A percentile compares a stretch with the other conserved stretches of the same genome.
phyloP scores from a whole-genome alignment of 2,113 vertebrate genomes.

The Otis tarda region DNA sequence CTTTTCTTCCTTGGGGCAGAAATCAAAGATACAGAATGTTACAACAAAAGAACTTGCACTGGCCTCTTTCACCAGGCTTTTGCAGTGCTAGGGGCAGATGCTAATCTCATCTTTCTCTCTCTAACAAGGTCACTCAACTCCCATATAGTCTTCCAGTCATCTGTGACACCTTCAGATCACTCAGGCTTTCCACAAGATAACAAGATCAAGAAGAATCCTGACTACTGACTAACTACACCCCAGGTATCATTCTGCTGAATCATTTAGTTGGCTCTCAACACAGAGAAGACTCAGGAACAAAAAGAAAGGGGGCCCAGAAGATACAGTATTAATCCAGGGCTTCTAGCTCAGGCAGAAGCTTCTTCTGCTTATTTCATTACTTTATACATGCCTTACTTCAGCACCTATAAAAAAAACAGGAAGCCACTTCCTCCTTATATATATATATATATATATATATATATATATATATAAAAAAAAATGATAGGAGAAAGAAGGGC shows the following conservation, averaged over 20 bases:
- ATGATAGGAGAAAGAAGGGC: not conserved
- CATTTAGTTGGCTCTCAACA: not conserved
- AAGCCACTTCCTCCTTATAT: not conserved
- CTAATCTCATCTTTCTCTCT: not conserved
- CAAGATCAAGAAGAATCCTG: not conserved
- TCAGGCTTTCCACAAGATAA: not conserved
- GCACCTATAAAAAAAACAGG: not conserved
- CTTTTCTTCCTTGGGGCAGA: constrained; percentile 54
- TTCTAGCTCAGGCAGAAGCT: not conserved
- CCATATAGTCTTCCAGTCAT: not conserved
- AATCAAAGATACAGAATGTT: constrained; percentile 8
- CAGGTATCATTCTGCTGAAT: not conserved
- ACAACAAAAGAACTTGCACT: not conserved
- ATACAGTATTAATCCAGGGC: not conserved
- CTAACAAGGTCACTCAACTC: not conserved
- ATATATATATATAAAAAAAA: not conserved
- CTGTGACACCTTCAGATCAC: not conserved
- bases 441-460: no score
- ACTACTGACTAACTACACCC: not conserved
- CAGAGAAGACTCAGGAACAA: not conserved
- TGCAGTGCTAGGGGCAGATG: not conserved
- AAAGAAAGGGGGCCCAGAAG: not conserved
- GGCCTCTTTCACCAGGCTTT: not conserved
- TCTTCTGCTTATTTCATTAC: not conserved
- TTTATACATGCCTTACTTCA: not conserved